Percentiles rank a stretch among this genome's conserved stretches.
These are phyloP conservation scores for Pipistrellus kuhlii DNA, from an alignment of 2,797 vertebrate genomes.

Conservation along the genomic window DNA sequence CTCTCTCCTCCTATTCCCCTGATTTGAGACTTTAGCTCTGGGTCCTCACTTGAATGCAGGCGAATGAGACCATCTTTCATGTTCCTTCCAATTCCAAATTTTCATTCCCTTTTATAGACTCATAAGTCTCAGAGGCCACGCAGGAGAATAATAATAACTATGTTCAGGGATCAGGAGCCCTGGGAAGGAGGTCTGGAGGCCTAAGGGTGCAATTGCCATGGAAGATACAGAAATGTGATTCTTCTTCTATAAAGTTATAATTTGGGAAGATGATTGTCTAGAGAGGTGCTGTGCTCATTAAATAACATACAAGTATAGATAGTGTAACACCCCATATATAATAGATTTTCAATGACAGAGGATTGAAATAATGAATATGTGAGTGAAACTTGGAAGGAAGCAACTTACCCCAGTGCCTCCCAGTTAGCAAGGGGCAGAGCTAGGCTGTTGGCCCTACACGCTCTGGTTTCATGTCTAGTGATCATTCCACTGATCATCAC, in stretches of 20 bases:
- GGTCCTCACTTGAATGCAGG: background rate
- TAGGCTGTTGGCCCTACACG: background rate
- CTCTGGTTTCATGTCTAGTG: background rate
- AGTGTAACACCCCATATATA: too few relatives aligned
- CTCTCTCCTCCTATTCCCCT: background rate
- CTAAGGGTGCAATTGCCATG: background rate
- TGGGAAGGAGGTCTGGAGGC: background rate
- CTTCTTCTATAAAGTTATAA: conserved; percentile 22
- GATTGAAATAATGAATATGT: background rate
- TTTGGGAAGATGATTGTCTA: background rate
- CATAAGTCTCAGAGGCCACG: background rate
- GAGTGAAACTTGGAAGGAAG: background rate
- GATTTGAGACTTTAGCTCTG: background rate
- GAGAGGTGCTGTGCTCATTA: background rate
- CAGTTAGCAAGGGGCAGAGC: background rate
- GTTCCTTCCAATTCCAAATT: background rate
- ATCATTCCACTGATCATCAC: background rate
- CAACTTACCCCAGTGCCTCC: background rate
- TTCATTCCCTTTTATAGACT: background rate
- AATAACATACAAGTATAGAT: accelerated
- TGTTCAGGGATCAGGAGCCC: background rate
- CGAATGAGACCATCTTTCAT: background rate
- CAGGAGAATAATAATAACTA: background rate
- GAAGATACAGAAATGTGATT: background rate
- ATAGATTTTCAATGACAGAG: background rate